Evolutionary conservation across 1,140 invertebrate genomes (phyloP).

Genomic region (Triops cancriformis): DNA sequence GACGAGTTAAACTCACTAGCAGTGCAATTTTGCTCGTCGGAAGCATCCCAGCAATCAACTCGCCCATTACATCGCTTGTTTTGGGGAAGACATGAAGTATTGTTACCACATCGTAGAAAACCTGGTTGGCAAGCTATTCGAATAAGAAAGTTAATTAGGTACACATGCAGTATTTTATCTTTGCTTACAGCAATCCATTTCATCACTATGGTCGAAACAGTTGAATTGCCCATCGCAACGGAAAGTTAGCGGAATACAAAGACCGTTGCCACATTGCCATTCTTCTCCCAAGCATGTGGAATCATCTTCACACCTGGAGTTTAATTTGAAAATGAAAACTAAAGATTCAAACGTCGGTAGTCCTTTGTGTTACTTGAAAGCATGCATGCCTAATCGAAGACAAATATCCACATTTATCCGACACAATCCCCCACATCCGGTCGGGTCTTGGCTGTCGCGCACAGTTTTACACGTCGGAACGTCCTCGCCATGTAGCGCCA

Average conservation of each 20-base stretch:
- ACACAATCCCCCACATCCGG: slow-evolving; percentile 65
- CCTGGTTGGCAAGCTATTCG: not conserved
- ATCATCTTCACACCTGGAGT: slow-evolving; percentile 37
- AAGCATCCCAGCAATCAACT: slow-evolving; percentile 67
- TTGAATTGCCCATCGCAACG: slow-evolving; percentile 67
- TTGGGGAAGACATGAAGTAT: slow-evolving; percentile 61
- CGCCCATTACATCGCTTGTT: slow-evolving; percentile 63
- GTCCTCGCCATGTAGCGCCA: slow-evolving; percentile 50
- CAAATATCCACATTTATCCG: slow-evolving; percentile 58
- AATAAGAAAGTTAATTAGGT: not conserved
- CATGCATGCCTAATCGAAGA: slow-evolving; percentile 51
- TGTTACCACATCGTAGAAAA: slow-evolving; percentile 61
- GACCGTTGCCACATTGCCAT: slow-evolving; percentile 59
- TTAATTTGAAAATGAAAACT: not conserved
- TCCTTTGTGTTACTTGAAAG: slow-evolving; percentile 41
- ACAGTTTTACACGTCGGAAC: slow-evolving; percentile 51
- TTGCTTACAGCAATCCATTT: slow-evolving; percentile 59
- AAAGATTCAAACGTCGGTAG: slow-evolving; percentile 15
- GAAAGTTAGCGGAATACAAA: slow-evolving; percentile 56
- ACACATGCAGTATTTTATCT: not conserved
- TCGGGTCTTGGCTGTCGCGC: slow-evolving; percentile 53
- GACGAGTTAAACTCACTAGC: slow-evolving; percentile 45
- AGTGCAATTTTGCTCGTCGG: slow-evolving; percentile 66
- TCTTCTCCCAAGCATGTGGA: slow-evolving; percentile 48
- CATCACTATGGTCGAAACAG: slow-evolving; percentile 71